Percentiles rank a stretch among this genome's conserved stretches.
Conservation (phyloP, 2,797 vertebrate genomes). For the Buphagus erythrorhynchus region DNA sequence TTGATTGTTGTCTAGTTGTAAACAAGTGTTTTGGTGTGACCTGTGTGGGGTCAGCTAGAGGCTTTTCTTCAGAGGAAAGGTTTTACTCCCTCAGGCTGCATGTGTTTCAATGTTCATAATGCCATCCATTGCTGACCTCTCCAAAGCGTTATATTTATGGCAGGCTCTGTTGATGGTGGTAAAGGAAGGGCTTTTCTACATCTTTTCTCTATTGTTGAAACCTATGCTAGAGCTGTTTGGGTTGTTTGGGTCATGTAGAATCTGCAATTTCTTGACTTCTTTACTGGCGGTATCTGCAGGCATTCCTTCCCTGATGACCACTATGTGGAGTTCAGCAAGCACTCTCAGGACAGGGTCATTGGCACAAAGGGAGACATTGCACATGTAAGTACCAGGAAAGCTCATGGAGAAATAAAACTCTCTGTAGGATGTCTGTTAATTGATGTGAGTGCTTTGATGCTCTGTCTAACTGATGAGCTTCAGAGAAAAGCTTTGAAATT, state of each 20-base stretch:
- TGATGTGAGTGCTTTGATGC: not conserved
- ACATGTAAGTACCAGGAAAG: constrained; percentile 81
- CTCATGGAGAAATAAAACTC: not conserved
- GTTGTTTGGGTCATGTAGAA: not conserved
- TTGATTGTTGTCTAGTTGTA: not conserved
- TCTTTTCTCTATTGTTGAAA: not conserved
- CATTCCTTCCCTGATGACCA: constrained; percentile 98
- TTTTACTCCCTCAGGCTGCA: not conserved
- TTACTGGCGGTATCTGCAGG: constrained; percentile 74
- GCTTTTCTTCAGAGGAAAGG: not conserved
- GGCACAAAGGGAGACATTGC: constrained; percentile 97
- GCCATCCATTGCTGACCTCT: not conserved
- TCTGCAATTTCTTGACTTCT: not conserved
- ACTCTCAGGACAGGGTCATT: constrained; percentile 97
- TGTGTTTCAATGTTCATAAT: accelerated
- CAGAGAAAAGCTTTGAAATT: not conserved
- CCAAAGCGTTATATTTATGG: not conserved
- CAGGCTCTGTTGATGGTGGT: not conserved
- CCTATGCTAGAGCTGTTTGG: not conserved
- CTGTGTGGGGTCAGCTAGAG: not conserved
- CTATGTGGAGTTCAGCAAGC: constrained; percentile 99
- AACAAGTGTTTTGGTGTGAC: not conserved
- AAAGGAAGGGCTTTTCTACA: not conserved
- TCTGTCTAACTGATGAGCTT: not conserved
- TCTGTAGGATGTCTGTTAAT: not conserved